Evolutionary conservation across 2,888 invertebrate species (phyloP).

Genomic region (Ptychoptera albimana): DNA sequence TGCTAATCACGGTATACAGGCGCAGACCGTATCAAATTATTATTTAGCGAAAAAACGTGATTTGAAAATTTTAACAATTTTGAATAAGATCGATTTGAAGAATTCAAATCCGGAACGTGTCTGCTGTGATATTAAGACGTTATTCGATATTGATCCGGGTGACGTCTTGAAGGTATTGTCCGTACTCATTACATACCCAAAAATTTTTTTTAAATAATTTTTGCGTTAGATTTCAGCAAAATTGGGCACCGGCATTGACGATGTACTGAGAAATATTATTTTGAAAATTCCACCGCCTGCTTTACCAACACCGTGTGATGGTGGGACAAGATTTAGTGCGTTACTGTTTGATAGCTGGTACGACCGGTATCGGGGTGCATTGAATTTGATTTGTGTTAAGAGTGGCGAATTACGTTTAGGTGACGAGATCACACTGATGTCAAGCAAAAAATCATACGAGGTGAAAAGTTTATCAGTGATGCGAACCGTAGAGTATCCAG

Average conservation of each 20-base stretch:
- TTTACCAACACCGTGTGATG: constrained; percentile 38
- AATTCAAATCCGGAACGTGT: constrained; percentile 77
- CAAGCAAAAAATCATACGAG: constrained; percentile 58
- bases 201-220: neutral
- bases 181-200: neutral
- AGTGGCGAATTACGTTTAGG: constrained; percentile 61
- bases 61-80: constrained; percentile 71
- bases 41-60: constrained; percentile 74
- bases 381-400: constrained; percentile 59
- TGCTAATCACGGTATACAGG: constrained; percentile 91
- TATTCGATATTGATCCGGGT: constrained; percentile 65
- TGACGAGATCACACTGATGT: constrained; percentile 54
- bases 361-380: constrained; percentile 70
- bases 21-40: constrained; percentile 96
- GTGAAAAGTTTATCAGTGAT: constrained; percentile 66
- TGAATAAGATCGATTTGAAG: constrained; percentile 94
- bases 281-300: constrained; percentile 60
- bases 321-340: constrained; percentile 64
- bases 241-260: constrained; percentile 65
- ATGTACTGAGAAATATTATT: constrained; percentile 63
- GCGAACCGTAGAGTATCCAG: constrained; percentile 53
- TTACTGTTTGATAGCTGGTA: constrained; percentile 90
- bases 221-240: constrained; percentile 69
- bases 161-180: constrained; percentile 52
- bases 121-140: constrained; percentile 53